Base-by-base conservation (phyloP, 2,797 vertebrate species). In the Phrynocephalus forsythii region DNA sequence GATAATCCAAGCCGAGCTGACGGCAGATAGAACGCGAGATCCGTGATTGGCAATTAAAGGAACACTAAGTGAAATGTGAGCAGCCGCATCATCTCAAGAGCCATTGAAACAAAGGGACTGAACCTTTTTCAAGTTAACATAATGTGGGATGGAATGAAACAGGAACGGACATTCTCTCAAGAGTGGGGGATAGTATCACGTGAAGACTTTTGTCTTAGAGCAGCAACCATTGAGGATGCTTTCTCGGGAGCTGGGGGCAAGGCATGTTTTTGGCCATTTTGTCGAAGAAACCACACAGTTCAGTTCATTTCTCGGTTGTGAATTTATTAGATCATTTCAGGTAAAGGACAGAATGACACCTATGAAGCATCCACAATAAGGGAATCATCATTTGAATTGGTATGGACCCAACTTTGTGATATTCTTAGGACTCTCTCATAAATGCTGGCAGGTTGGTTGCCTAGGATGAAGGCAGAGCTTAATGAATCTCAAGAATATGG, bases 61-160 rank as follows among this genome's bases (percentile, higher is more conserved):
- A 97, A 97, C 96, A 67, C 94, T 92, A 95, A 96, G 95, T 97
- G 97, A 98, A 97, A 97, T 93, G 90, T 96, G 96, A 97, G 96
- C 96, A 96, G 96, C 94, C 92, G 93, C 96, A 97, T 97, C 97
- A 96, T 97, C 97, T 97, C 93, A 92, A 94, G 95, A 96, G 91
- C 95, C 96, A 94, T 87, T 82, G 94, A 82, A 95, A 96, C 93
- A 96, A 95, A 94, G 84, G 91, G 90, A 95, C 94, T 95, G 94
- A 96, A 93, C 94, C 92, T 95, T 95, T 95, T 96, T 95, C 95
- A 95, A 92, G 94, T 95, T 95, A 95, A 90, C 93, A 94, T 95
- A 95, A 93, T 92, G 88, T 80, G 92, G 91, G 85, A 10, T 92
- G 94, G 95, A 88, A 95, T 91, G 88, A 93, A 93, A 95, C 93